These are phyloP conservation scores for Drosophila nigritarsus DNA, from an alignment of 2,888 invertebrate genomes.

Conservation along the genomic window DNA sequence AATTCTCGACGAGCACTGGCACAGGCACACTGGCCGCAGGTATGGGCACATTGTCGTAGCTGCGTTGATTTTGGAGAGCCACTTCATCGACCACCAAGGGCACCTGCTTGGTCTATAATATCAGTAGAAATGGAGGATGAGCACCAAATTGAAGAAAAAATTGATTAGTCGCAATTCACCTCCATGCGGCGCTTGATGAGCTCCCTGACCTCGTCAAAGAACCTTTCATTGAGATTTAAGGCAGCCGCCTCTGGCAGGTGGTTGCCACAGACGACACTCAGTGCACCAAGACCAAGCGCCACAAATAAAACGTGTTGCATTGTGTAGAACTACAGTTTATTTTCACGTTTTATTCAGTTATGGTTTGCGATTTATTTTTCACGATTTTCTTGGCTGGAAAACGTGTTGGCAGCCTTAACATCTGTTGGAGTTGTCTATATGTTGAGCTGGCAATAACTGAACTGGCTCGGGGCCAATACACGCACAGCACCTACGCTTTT, in stretches of 20 bases:
- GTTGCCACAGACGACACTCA: conserved; percentile 47
- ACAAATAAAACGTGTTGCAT: conserved; percentile 55
- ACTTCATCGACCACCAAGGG: conserved; percentile 62
- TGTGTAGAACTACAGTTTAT: not conserved
- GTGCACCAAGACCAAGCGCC: conserved; percentile 34
- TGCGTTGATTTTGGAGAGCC: conserved; percentile 62
- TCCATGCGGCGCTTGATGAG: conserved; percentile 85
- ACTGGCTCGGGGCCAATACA: conserved; percentile 60
- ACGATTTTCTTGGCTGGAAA: conserved; percentile 41
- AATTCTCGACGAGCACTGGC: conserved; percentile 88
- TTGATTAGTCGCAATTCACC: conserved; percentile 39
- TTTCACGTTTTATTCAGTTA: conserved; percentile 4
- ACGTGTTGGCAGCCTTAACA: conserved; percentile 53
- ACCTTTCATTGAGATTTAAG: conserved; percentile 83
- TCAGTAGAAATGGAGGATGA: not conserved
- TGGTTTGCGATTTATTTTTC: conserved; percentile 21
- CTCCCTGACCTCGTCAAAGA: conserved; percentile 86
- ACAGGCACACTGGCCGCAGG: conserved; percentile 84
- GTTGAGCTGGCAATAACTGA: conserved; percentile 73
- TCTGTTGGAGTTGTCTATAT: conserved; percentile 77
- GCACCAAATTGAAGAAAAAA: too few relatives aligned
- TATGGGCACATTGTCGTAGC: conserved; percentile 69
- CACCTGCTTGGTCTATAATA: conserved; percentile 53
- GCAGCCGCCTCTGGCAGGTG: conserved; percentile 70
- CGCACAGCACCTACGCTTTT: conserved; percentile 68